Conservation (phyloP, 2,113 vertebrate species). For the Lophura nycthemera region DNA sequence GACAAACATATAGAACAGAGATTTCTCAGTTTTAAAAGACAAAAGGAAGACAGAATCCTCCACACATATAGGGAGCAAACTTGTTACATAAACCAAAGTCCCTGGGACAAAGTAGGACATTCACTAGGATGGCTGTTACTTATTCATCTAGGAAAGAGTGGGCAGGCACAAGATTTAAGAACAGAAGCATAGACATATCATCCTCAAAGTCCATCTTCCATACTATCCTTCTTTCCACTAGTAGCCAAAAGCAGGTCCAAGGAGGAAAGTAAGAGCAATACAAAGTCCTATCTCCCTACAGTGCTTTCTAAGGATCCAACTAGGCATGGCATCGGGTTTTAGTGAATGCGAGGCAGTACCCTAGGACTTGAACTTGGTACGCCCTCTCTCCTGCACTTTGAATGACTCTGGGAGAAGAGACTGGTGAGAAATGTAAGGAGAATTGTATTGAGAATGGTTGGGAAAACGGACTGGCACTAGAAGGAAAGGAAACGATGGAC, state of each 20-base stretch:
- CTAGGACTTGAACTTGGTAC: neutral
- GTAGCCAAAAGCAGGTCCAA: neutral
- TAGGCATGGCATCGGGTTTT: neutral
- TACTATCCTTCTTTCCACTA: neutral
- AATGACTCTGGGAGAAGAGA: neutral
- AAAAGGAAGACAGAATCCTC: neutral
- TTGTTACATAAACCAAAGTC: fast-evolving
- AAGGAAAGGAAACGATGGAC: neutral
- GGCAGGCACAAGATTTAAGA: fast-evolving
- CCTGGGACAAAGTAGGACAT: neutral
- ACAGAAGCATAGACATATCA: neutral
- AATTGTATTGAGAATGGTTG: neutral
- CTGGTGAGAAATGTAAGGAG: neutral
- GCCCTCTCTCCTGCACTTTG: neutral
- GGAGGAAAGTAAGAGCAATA: neutral
- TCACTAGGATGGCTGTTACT: neutral
- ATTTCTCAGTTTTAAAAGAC: neutral
- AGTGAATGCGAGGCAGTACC: neutral
- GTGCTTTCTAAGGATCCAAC: neutral
- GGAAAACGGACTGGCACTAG: neutral
- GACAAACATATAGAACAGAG: neutral
- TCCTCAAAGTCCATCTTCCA: neutral
- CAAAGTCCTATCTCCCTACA: neutral
- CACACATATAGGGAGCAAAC: neutral
- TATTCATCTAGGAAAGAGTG: neutral